A percentile compares a stretch with the other conserved stretches of the same genome.
Evolutionary conservation across 1,140 invertebrate species (phyloP).

Genomic region (Drosophila willistoni): DNA sequence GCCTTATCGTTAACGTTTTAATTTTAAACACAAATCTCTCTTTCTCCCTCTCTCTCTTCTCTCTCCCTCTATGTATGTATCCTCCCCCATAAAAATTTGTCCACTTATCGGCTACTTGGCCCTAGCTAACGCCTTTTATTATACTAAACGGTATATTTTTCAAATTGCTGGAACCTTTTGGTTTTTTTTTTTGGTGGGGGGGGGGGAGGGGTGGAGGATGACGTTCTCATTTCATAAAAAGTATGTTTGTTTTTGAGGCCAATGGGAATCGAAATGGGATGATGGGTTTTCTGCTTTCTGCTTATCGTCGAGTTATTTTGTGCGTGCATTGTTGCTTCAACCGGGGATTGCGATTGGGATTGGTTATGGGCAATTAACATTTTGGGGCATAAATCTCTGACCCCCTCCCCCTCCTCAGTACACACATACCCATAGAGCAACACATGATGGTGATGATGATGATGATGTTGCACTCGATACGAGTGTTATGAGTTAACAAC

Average conservation of each 20-base stretch:
- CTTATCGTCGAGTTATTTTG: constrained; percentile 44
- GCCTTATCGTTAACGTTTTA: neutral
- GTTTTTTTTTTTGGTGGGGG: neutral
- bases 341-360: constrained; percentile 74
- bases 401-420: constrained; percentile 42
- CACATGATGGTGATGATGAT: constrained; percentile 35
- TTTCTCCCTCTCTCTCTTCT: too few relatives aligned
- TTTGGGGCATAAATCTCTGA: constrained; percentile 71
- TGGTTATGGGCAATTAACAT: constrained; percentile 76
- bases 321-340: constrained; percentile 51
- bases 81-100: constrained; percentile 29
- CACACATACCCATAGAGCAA: neutral
- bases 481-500: constrained; percentile 30
- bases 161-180: constrained; percentile 17
- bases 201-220: neutral
- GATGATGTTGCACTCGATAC: constrained; percentile 13
- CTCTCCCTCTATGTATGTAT: neutral
- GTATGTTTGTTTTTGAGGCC: constrained; percentile 18
- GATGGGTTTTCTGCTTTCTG: neutral
- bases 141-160: constrained; percentile 43
- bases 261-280: too few relatives aligned
- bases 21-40: neutral
- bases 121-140: constrained; percentile 50
- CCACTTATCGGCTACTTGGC: constrained; percentile 32
- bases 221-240: constrained; percentile 3